Evolutionary conservation across 2,113 vertebrate species (phyloP).

Genomic region (Forbesichthys agassizii): DNA sequence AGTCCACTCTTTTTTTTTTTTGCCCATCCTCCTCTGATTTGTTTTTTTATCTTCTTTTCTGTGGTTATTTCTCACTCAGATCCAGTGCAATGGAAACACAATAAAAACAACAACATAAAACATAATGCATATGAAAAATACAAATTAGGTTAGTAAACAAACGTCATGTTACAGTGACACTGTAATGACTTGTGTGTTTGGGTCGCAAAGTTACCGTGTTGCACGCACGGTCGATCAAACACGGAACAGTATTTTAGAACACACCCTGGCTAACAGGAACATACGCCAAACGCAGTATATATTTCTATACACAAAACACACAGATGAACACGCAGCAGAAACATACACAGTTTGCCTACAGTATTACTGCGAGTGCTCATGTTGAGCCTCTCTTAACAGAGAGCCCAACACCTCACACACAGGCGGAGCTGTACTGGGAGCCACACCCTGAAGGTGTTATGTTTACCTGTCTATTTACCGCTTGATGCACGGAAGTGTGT

Average conservation of each 20-base stretch:
- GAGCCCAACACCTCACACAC: conserved; percentile 15
- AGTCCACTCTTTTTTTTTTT: too few relatives aligned
- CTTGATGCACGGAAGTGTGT: neutral
- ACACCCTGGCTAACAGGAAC: conserved; percentile 14
- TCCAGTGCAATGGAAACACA: conserved; percentile 64
- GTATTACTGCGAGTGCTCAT: conserved; percentile 40
- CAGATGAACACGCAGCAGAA: conserved; percentile 15
- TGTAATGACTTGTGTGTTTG: conserved; percentile 46
- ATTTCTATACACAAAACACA: conserved; percentile 7
- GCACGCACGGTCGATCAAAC: conserved; percentile 50
- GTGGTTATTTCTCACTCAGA: conserved; percentile 38
- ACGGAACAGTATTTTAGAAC: conserved; percentile 51
- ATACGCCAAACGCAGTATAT: conserved; percentile 7
- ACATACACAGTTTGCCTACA: conserved; percentile 39
- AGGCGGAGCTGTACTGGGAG: conserved; percentile 2
- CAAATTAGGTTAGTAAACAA: conserved; percentile 41
- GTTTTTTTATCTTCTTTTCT: conserved; percentile 34
- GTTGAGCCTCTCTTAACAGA: conserved; percentile 24
- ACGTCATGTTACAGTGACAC: conserved; percentile 50
- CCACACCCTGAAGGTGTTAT: neutral
- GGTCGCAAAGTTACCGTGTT: conserved; percentile 33
- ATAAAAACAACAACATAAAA: conserved; percentile 6
- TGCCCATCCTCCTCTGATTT: conserved; percentile 34
- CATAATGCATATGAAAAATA: conserved; percentile 31
- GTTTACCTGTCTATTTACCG: conserved; percentile 4